Evolutionary conservation across 2,797 vertebrate species (phyloP), one percentile per base, ranked within the genome.

Genomic region (Myoxocephalus aenaeus): DNA sequence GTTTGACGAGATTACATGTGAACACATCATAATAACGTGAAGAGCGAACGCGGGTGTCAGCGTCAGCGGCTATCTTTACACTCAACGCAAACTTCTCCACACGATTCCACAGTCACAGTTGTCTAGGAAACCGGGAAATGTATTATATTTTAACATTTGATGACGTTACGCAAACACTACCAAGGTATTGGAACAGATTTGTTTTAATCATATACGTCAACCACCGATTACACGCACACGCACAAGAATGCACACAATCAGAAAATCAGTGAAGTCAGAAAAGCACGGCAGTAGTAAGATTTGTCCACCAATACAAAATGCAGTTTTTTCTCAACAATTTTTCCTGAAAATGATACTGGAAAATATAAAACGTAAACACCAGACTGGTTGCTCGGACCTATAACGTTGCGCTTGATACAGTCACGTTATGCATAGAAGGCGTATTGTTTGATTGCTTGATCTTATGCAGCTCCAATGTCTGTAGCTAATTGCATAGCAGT

Each of bases 131-230:
- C 70, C 12, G 20, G 12, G 11, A 51, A 22, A 32, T n/a, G 56
- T 42, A 71, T 63, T 32, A 38, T 56, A 27, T 51, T 40, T 63
- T 59, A 64, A 65, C 51, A 25, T 68, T 54, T 70, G 34, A 44
- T 14, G 32, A 44, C 29, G 13, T 22, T 32, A 36, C 17, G 18
- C 13, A 1, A 27, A 14, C 3, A 27, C 25, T 27, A 27, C 25
- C 25, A 56, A 29, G n/a, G 2, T 63, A 18, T 27, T 4, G 32
- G 8, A 25, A 51, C 13, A n/a, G n/a, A n/a, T 36, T 53, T 54
- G n/a, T 51, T 17, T 9, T 17, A 10, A 56, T 64, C 48, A 34
- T 18, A 65, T n/a, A 64, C 12, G 38, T 67, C 34, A 40, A 67
- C 20, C 38, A 46, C 14, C 14, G 27, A 58, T 22, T 8, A 15